Base-by-base conservation (phyloP, 2,888 invertebrate species). In the Latrodectus hesperus region DNA sequence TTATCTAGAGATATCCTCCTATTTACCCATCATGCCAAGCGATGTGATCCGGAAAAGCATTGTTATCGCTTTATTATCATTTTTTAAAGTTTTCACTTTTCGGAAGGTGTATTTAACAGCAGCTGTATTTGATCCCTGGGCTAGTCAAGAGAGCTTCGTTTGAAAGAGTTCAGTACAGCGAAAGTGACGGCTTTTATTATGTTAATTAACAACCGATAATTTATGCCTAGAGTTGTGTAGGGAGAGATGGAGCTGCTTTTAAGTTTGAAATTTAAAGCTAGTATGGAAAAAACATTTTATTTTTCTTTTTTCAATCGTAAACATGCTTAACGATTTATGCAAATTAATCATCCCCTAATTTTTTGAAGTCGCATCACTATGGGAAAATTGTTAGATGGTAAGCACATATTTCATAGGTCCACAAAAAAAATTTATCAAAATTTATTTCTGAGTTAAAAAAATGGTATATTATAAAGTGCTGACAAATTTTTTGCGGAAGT, bases 161-260 rank as follows among this genome's bases (percentile, higher is more conserved):
- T 60, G 10, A 60, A 60, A 60, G n/a, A 16, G 60, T 60, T 16
- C 12, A 60, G 38, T 3, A 38, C 38, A 38, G 38, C 38, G 12
- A 6, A 60, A 17, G 64, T 60, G 17, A 16, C 51, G 26, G 52
- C 77, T 52, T 77, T 77, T 77, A 67, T 77, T 51, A 77, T 77
- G 84, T 73, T 84, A 84, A 84, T 84, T 84, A 70, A 77, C 72
- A 84, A 77, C 78, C 72, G 77, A 84, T 84, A 84, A 84, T 84
- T 84, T 84, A 84, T 84, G 84, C 84, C 14, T 12, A 71, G 74
- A 77, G 77, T 68, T 68, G 67, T 11, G n/a, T 11, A 12, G 1
- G 12, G 67, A 68, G 26, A 17, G 38, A 38, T 38, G 2, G 38
- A 38, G 60, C 60, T 60, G 60, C 60, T 10, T 10, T 60, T 6